phyloP scores from a whole-genome alignment of 1,140 invertebrate genomes.

The Berghia stephanieae region DNA sequence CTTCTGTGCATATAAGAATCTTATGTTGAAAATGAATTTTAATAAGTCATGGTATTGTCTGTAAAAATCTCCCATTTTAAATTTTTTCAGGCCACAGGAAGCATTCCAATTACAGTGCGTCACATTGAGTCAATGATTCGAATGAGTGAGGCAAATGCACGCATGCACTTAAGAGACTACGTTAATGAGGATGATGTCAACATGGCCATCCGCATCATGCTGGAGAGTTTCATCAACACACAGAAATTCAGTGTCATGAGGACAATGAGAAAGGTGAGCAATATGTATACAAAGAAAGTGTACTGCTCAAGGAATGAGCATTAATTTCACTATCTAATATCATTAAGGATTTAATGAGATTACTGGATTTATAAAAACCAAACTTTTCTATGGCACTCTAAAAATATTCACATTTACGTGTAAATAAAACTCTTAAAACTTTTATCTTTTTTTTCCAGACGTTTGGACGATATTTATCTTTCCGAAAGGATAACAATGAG shows the following conservation, averaged over 20 bases:
- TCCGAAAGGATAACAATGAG: conserved; percentile 96
- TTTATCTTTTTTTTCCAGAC: conserved; percentile 73
- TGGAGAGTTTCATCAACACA: conserved; percentile 98
- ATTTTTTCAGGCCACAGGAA: conserved; percentile 82
- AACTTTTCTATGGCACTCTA: too few species aligned
- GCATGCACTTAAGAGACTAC: conserved; percentile 92
- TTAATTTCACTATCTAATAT: not conserved
- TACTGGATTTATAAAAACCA: not conserved
- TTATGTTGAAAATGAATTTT: too few species aligned
- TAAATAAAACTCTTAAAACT: not conserved
- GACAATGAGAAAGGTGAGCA: conserved; percentile 85
- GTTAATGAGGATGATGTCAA: conserved; percentile 97
- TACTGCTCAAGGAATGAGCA: not conserved
- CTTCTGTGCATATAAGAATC: too few species aligned
- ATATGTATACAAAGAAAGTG: not conserved
- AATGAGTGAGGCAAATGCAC: conserved; percentile 90
- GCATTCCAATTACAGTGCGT: conserved; percentile 96
- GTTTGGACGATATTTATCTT: conserved; percentile 92
- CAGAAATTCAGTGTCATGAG: conserved; percentile 99
- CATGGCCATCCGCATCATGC: conserved; percentile 94
- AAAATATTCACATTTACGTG: not conserved
- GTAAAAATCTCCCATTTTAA: not conserved
- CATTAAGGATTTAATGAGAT: not conserved
- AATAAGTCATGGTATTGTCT: too few species aligned
- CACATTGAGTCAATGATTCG: conserved; percentile 99